phyloP scores from a whole-genome alignment of 2,113 vertebrate species.

The Solea solea region DNA sequence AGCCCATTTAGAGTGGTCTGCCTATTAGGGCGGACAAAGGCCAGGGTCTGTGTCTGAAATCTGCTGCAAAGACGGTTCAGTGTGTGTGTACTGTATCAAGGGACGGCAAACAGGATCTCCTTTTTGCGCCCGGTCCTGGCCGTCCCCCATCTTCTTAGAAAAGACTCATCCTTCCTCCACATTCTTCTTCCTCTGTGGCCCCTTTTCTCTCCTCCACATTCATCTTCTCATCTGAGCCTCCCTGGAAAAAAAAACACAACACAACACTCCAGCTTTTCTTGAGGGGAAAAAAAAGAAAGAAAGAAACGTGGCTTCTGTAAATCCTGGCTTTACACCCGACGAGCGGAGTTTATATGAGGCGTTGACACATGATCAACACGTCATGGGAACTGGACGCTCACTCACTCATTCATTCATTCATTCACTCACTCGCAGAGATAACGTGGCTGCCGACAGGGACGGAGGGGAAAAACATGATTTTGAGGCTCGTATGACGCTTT shows the following conservation, averaged over 20 bases:
- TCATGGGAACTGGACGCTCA: too few relatives aligned
- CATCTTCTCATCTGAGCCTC: constrained; percentile 60
- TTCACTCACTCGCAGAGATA: too few relatives aligned
- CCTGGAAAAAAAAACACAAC: constrained; percentile 36
- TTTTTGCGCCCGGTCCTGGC: constrained; percentile 66
- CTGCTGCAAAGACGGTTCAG: constrained; percentile 77
- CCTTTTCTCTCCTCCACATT: constrained; percentile 56
- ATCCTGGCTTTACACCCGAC: too few relatives aligned
- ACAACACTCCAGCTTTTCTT: constrained; percentile 36
- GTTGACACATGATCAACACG: too few relatives aligned
- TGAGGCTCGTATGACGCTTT: too few relatives aligned
- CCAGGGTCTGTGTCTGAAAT: constrained; percentile 78
- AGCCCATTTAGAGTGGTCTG: constrained; percentile 80
- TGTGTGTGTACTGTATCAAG: constrained; percentile 77
- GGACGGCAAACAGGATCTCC: constrained; percentile 77
- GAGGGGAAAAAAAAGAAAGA: constrained; percentile 34
- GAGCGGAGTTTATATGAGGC: too few relatives aligned
- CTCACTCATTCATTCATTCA: too few relatives aligned
- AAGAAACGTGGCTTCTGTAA: too few relatives aligned
- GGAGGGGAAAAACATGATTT: too few relatives aligned
- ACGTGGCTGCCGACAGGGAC: too few relatives aligned
- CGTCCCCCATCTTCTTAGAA: constrained; percentile 66
- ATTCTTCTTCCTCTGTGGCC: constrained; percentile 63
- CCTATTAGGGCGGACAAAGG: constrained; percentile 78
- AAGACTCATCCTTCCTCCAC: constrained; percentile 68